Conservation (phyloP, 2,888 invertebrate species). For the Agonopterix arenella region DNA sequence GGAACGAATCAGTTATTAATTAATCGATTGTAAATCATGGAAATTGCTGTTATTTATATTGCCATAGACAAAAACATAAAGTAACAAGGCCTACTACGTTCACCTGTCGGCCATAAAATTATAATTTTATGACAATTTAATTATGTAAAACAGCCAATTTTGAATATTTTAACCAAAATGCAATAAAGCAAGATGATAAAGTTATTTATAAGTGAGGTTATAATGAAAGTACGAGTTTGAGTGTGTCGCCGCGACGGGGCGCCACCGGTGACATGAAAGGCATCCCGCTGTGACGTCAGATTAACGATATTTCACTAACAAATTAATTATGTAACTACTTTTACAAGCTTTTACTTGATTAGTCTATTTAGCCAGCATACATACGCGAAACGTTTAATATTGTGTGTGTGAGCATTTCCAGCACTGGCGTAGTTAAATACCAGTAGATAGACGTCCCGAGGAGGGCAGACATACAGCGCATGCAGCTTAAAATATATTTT, state of each 20-base stretch:
- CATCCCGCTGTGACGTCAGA: slow-evolving; percentile 28
- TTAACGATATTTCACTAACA: slow-evolving; percentile 40
- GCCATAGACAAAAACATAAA: background rate
- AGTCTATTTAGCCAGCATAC: background rate
- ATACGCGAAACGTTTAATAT: too few relatives aligned
- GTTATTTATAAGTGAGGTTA: slow-evolving; percentile 25
- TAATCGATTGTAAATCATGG: too few relatives aligned
- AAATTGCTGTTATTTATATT: too few relatives aligned
- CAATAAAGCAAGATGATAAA: slow-evolving; percentile 17
- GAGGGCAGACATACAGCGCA: too few relatives aligned
- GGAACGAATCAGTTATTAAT: too few relatives aligned
- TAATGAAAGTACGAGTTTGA: slow-evolving; percentile 22
- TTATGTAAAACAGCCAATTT: slow-evolving; percentile 15
- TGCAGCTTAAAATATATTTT: too few relatives aligned
- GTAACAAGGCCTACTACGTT: background rate
- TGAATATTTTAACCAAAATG: slow-evolving; percentile 11
- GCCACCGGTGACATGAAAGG: slow-evolving; percentile 29
- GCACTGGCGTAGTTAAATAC: too few relatives aligned
- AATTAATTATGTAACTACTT: slow-evolving; percentile 35
- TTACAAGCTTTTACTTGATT: slow-evolving; percentile 3
- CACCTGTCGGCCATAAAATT: slow-evolving; percentile 15
- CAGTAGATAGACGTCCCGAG: too few relatives aligned
- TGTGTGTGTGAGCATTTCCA: too few relatives aligned
- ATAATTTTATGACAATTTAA: slow-evolving; percentile 21
- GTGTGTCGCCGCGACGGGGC: slow-evolving; percentile 38